A percentile compares a stretch with the other conserved stretches of the same genome.
phyloP scores from a whole-genome alignment of 2,888 invertebrate species.

The Aproaerema taeniolella region DNA sequence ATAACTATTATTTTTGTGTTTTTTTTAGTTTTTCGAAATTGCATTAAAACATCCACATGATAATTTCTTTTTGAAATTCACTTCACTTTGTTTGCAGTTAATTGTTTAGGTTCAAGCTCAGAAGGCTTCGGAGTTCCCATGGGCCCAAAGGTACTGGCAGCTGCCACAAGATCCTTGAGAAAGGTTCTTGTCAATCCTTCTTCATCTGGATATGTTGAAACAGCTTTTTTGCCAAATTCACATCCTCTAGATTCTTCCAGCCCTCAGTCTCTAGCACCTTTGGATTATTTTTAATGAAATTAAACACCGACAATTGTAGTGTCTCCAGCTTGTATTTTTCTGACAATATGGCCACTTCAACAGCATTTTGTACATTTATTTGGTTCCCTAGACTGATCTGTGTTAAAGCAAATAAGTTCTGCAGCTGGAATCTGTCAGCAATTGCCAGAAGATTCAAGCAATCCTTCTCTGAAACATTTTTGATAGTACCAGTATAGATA shows the following conservation, averaged over 20 bases:
- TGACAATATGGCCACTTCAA: slow-evolving; percentile 47
- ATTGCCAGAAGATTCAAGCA: slow-evolving; percentile 41
- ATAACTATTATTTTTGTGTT: too few relatives aligned
- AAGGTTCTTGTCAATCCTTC: slow-evolving; percentile 7
- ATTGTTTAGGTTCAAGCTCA: too few relatives aligned
- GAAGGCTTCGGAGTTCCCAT: too few relatives aligned
- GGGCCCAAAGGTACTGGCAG: too few relatives aligned
- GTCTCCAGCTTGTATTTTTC: slow-evolving; percentile 44
- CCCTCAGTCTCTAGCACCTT: slow-evolving; percentile 43
- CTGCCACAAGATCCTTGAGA: too few relatives aligned
- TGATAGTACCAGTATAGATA: slow-evolving; percentile 51
- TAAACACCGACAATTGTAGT: slow-evolving; percentile 38
- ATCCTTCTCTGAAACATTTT: slow-evolving; percentile 39
- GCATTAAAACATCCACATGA: too few relatives aligned
- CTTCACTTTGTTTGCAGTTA: too few relatives aligned
- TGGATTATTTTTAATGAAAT: slow-evolving; percentile 47
- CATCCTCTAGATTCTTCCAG: slow-evolving; percentile 52
- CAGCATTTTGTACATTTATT: slow-evolving; percentile 46
- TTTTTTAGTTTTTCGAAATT: too few relatives aligned
- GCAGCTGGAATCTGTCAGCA: slow-evolving; percentile 42
- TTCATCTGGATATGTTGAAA: slow-evolving; percentile 26
- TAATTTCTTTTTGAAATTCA: too few relatives aligned
- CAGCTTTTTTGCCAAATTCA: slow-evolving; percentile 47
- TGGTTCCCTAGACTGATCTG: slow-evolving; percentile 40
- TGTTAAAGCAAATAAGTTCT: slow-evolving; percentile 35